These are phyloP conservation scores for Oryzias javanicus DNA, from an alignment of 2,113 vertebrate genomes.

Conservation along the genomic window DNA sequence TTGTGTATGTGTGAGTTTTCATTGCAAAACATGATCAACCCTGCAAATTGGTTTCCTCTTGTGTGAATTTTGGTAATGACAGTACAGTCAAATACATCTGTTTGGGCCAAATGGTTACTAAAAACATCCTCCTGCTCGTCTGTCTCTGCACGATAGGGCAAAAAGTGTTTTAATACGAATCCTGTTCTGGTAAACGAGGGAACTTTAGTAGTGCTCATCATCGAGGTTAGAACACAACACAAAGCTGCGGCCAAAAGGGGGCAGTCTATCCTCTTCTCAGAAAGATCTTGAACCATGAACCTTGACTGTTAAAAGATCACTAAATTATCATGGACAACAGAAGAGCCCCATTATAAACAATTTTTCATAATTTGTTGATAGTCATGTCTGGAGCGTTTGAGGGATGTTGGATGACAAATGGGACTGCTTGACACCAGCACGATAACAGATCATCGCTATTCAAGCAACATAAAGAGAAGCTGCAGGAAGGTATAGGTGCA, in stretches of 20 bases:
- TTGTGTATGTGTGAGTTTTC: background rate
- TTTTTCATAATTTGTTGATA: slow-evolving; percentile 46
- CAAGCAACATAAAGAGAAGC: slow-evolving; percentile 52
- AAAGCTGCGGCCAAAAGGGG: slow-evolving; percentile 50
- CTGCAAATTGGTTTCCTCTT: background rate
- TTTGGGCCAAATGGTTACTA: background rate
- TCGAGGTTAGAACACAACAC: slow-evolving; percentile 6
- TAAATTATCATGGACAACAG: slow-evolving; percentile 47
- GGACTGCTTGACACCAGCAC: slow-evolving; percentile 42
- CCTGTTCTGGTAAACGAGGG: background rate
- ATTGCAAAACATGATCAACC: background rate
- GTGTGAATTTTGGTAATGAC: slow-evolving; percentile 3
- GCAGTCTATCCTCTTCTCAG: slow-evolving; percentile 52
- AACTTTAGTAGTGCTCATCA: background rate
- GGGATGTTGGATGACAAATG: slow-evolving; percentile 55
- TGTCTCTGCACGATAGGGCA: background rate
- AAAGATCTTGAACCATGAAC: slow-evolving; percentile 31
- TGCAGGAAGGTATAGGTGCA: slow-evolving; percentile 48
- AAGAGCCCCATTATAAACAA: slow-evolving; percentile 54
- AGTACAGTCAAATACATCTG: too few relatives aligned
- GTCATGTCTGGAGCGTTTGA: slow-evolving; percentile 36
- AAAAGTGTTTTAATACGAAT: background rate
- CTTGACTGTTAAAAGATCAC: slow-evolving; percentile 39
- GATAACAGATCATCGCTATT: slow-evolving; percentile 70
- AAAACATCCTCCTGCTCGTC: background rate